A percentile compares a stretch with the other conserved stretches of the same genome.
phyloP scores from a whole-genome alignment of 2,888 invertebrate genomes.

The Andrena marginata region DNA sequence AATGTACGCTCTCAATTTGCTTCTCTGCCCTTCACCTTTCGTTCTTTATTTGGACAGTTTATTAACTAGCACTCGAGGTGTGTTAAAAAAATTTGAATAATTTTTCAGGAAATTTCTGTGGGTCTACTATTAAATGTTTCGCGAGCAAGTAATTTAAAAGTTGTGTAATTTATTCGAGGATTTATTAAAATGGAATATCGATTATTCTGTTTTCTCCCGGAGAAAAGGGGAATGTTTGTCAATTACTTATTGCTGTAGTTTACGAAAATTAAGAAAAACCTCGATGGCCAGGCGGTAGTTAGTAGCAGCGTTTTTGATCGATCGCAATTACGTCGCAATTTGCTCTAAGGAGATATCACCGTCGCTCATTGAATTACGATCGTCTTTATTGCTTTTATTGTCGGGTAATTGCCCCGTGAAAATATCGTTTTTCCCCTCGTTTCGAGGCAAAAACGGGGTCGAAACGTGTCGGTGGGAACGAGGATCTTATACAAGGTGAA shows the following conservation, averaged over 20 bases:
- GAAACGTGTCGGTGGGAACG: conserved; percentile 5
- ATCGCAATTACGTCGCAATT: conserved; percentile 50
- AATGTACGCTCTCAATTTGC: no score
- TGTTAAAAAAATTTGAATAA: no score
- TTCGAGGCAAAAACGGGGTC: background rate
- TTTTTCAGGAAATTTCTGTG: no score
- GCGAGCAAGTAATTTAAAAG: no score
- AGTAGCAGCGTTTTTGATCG: conserved; percentile 49
- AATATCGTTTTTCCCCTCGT: conserved; percentile 8
- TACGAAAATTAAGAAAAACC: conserved; percentile 6
- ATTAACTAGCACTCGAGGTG: no score
- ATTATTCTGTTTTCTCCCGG: background rate
- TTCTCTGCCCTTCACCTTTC: no score
- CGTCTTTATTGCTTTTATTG: conserved; percentile 41
- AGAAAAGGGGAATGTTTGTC: background rate
- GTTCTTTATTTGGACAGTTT: no score
- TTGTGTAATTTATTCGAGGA: no score
- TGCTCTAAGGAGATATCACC: conserved; percentile 28
- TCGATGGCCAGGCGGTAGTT: conserved; percentile 21
- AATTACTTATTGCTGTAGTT: conserved; percentile 6
- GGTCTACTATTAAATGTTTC: no score
- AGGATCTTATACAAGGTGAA: conserved; percentile 1
- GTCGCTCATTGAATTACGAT: conserved; percentile 47
- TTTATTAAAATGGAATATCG: no score
- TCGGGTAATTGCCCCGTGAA: background rate